Conservation (phyloP, 2,113 vertebrate species). For the Gavia stellata region DNA sequence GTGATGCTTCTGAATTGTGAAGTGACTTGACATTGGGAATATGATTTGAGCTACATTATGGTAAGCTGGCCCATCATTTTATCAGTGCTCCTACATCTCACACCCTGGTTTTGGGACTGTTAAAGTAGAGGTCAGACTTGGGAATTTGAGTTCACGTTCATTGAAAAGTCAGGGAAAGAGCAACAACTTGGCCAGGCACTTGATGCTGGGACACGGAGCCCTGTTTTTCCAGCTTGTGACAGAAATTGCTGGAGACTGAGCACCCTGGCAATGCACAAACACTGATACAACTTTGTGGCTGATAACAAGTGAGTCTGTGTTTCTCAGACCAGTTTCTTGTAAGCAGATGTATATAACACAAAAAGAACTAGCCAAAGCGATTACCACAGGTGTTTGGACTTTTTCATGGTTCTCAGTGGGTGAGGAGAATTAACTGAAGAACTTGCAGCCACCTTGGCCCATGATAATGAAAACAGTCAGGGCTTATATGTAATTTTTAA, state of each 20-base stretch:
- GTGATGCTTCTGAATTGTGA: not conserved
- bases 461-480: not conserved
- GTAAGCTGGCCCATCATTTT: not conserved
- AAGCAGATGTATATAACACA: not conserved
- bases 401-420: not conserved
- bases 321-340: not conserved
- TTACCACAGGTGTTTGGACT: not conserved
- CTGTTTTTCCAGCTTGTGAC: not conserved
- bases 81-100: not conserved
- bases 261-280: not conserved
- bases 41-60: not conserved
- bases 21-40: not conserved
- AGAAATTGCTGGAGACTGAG: not conserved
- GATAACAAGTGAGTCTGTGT: not conserved
- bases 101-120: not conserved
- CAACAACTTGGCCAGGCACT: not conserved
- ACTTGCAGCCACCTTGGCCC: not conserved
- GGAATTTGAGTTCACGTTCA: not conserved
- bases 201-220: not conserved
- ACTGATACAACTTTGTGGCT: not conserved
- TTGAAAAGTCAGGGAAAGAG: not conserved
- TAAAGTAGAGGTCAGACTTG: not conserved
- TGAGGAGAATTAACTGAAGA: not conserved
- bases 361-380: not conserved
- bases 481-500: not conserved